Evolutionary conservation across 2,888 invertebrate genomes (phyloP), one percentile per base, ranked within the genome.

Genomic region (Drosophila quinaria): DNA sequence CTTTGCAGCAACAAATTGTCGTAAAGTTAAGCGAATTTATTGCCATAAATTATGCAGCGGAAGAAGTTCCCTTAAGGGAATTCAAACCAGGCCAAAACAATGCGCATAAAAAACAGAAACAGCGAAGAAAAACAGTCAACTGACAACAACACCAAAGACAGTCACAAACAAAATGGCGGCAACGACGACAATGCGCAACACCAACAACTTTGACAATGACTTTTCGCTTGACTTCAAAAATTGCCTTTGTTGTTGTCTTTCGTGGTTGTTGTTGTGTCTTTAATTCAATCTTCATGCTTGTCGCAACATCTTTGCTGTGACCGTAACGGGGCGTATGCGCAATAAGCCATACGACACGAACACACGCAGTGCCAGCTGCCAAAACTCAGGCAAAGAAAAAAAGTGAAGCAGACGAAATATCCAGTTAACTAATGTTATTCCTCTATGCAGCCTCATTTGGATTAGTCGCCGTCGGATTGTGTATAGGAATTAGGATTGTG

Each of bases 11-110:
- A 89, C 89, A 90, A 89, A 89, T 89, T 89, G 87, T 82, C 87
- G 79, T 84, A 80, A 87, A 90, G 84, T 84, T 88, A 89, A 89
- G 89, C 87, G 80, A 88, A 88, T 90, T 88, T 88, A 88, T 87
- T 81, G 86, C 70, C 89, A 89, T 89, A 89, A 90, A 89, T 90
- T 89, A 90, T 84, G 87, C 90, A 88, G 76, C 49, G 52, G 74
- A 42, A n/a, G n/a, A 47, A 68, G 54, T 19, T 31, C 44, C 62
- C 60, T 10, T 11, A 60, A 56, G 49, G 50, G 44, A 63, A n/a
- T 49, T 37, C 56, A 50, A 29, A 54, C 29, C 31, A 17, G 35
- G 15, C 63, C 42, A 54, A 74, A 74, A 79, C 83, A 86, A 82
- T 81, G 80, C 67, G 73, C 74, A 88, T 79, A 79, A 87, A 81